phyloP scores from a whole-genome alignment of 2,113 vertebrate genomes.

The Corynorhinus townsendii region DNA sequence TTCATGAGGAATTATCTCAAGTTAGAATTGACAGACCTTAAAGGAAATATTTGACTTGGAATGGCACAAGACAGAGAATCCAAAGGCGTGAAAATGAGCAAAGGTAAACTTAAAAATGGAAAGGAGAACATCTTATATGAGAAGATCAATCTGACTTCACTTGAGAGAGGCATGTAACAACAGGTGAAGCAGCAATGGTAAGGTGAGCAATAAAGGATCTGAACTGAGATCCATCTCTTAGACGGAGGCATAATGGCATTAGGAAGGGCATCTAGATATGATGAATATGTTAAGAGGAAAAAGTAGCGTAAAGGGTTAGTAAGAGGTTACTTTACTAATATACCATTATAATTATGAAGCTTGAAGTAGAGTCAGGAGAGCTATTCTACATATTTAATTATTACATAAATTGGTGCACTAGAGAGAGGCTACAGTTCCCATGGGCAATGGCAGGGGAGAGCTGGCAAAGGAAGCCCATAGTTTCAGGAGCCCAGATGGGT shows the following conservation, averaged over 20 bases:
- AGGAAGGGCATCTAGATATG: neutral
- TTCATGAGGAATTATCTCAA: neutral
- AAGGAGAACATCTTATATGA: neutral
- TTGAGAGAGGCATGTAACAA: neutral
- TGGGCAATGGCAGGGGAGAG: neutral
- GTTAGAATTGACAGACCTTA: neutral
- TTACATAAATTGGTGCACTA: neutral
- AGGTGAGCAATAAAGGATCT: neutral
- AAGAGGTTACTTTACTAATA: neutral
- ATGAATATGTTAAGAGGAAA: neutral
- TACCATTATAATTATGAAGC: neutral
- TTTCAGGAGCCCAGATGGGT: neutral
- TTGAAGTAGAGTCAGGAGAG: neutral
- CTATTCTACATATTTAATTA: neutral
- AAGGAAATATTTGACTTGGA: neutral
- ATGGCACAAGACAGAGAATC: neutral
- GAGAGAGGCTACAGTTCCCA: neutral
- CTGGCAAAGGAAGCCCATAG: neutral
- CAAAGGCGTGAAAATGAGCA: neutral
- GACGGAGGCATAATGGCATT: neutral
- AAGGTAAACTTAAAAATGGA: neutral
- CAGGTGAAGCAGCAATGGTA: neutral
- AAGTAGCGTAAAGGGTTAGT: neutral
- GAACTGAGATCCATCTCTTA: neutral
- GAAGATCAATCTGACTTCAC: neutral